phyloP scores from a whole-genome alignment of 2,113 vertebrate species.

The Ailurus styani region DNA sequence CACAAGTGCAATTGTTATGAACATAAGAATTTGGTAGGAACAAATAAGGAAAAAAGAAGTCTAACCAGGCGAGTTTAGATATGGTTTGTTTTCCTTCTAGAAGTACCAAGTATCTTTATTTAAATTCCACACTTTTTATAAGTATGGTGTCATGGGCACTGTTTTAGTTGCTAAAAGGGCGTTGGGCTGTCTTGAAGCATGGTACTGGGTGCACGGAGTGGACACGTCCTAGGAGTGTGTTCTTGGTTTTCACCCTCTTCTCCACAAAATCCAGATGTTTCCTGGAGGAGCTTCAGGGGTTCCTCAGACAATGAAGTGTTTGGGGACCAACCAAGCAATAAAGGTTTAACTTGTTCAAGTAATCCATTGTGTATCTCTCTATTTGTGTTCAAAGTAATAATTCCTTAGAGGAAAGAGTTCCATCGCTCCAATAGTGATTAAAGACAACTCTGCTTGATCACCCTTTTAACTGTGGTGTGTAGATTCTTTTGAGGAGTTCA shows the following conservation, averaged over 20 bases:
- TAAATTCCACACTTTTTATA: not conserved
- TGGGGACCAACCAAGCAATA: not conserved
- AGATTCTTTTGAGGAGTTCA: not conserved
- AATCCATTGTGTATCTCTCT: not conserved
- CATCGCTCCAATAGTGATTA: not conserved
- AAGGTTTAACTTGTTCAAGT: not conserved
- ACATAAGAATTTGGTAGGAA: not conserved
- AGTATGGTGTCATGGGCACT: not conserved
- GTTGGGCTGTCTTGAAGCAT: not conserved
- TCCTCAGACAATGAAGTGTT: not conserved
- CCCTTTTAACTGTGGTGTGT: not conserved
- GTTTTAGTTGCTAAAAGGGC: not conserved
- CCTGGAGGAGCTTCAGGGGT: not conserved
- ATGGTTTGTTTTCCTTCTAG: not conserved
- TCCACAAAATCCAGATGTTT: not conserved
- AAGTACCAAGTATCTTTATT: not conserved
- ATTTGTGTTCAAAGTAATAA: not conserved
- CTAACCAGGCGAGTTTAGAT: not conserved
- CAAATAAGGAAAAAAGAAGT: not conserved
- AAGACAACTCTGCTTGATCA: not conserved
- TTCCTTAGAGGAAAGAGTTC: not conserved
- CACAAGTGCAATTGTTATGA: not conserved
- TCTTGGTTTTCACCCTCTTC: not conserved
- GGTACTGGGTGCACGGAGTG: fast-evolving
- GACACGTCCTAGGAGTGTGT: fast-evolving